Conservation (phyloP, 23 tunicate species). For the Oikopleura dioica region DNA sequence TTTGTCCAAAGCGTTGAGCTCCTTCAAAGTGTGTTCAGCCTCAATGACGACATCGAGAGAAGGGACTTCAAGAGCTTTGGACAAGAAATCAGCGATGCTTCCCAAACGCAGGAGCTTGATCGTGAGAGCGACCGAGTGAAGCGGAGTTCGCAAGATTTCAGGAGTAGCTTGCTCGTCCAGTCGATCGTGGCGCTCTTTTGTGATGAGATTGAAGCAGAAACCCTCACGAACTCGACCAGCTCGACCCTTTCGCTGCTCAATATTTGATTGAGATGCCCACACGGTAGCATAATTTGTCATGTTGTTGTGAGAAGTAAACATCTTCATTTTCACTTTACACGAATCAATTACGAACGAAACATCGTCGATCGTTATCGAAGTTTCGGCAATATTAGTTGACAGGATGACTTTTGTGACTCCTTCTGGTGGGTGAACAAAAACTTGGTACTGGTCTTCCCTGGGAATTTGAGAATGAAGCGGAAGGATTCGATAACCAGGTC, state of each 20-base stretch:
- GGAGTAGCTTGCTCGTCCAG: slow-evolving; percentile 34
- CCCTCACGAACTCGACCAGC: slow-evolving; percentile 85
- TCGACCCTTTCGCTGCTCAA: slow-evolving; percentile 67
- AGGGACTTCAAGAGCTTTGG: slow-evolving; percentile 83
- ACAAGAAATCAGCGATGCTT: slow-evolving; percentile 46
- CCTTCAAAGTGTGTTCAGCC: slow-evolving; percentile 47
- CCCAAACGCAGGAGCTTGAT: slow-evolving; percentile 62
- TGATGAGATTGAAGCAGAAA: slow-evolving; percentile 22
- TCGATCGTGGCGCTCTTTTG: not conserved
- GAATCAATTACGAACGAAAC: slow-evolving; percentile 83
- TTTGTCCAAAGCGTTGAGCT: slow-evolving; percentile 56
- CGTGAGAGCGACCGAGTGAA: slow-evolving; percentile 66
- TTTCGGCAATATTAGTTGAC: slow-evolving; percentile 83
- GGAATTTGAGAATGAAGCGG: slow-evolving; percentile 92
- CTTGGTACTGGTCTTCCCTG: slow-evolving; percentile 76
- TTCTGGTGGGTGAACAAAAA: slow-evolving; percentile 40
- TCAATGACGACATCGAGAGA: slow-evolving; percentile 76
- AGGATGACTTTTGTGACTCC: slow-evolving; percentile 76
- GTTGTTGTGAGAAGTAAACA: slow-evolving; percentile 89
- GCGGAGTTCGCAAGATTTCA: slow-evolving; percentile 59
- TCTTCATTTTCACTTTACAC: slow-evolving; percentile 91
- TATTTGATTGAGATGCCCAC: slow-evolving; percentile 73
- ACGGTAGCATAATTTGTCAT: slow-evolving; percentile 97
- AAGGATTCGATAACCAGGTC: slow-evolving; percentile 29
- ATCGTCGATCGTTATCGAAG: slow-evolving; percentile 73